Percentiles rank a stretch among this genome's conserved stretches.
Conservation (phyloP, 2,113 vertebrate genomes). For the Ochotona curzoniae region DNA sequence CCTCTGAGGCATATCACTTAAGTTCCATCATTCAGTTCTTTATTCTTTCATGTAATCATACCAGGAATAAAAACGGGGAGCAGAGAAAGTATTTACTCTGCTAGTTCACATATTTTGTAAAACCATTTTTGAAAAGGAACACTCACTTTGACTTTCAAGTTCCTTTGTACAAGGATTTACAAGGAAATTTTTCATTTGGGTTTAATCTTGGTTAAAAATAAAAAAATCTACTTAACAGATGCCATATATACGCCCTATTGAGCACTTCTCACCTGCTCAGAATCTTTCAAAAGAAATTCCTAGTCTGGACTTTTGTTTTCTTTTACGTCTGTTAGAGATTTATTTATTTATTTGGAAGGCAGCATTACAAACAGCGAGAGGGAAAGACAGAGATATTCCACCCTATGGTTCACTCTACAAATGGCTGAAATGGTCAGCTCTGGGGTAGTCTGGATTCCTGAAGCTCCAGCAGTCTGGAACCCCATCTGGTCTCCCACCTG, state of each 20-base stretch:
- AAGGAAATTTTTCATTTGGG: background rate
- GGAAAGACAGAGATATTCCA: too few relatives aligned
- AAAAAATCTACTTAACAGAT: background rate
- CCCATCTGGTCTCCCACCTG: too few relatives aligned
- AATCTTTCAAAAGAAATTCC: conserved; percentile 17
- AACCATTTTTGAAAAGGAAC: conserved; percentile 1
- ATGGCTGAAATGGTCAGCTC: too few relatives aligned
- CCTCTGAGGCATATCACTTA: background rate
- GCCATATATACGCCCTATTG: background rate
- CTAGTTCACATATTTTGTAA: background rate
- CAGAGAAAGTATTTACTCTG: background rate
- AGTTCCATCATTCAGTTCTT: background rate
- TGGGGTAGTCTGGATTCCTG: too few relatives aligned
- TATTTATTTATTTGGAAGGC: too few relatives aligned
- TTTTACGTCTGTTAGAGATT: too few relatives aligned
- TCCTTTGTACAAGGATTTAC: background rate
- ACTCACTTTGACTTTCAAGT: conserved; percentile 37
- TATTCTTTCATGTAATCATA: background rate
- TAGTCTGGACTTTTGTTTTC: background rate
- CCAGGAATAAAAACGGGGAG: background rate
- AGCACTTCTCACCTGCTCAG: background rate
- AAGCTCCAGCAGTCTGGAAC: too few relatives aligned
- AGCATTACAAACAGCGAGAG: too few relatives aligned
- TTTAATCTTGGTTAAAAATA: background rate
- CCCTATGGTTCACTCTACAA: too few relatives aligned